phyloP scores from a whole-genome alignment of 2,888 invertebrate species.

The Eupithecia centaureata region DNA sequence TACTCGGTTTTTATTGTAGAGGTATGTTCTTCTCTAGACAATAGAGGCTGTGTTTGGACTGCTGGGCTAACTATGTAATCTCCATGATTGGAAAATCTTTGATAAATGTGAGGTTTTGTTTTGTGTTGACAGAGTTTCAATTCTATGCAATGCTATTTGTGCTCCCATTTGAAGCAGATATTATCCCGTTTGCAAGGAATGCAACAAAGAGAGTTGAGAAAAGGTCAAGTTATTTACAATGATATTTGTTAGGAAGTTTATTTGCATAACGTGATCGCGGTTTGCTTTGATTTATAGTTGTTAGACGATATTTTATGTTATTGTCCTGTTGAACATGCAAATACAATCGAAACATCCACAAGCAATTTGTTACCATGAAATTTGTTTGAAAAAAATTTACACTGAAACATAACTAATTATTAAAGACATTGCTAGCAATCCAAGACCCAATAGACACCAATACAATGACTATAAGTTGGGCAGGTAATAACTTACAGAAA shows the following conservation, averaged over 20 bases:
- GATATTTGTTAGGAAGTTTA: constrained; percentile 34
- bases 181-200: constrained; percentile 33
- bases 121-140: constrained; percentile 6
- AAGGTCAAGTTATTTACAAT: constrained; percentile 38
- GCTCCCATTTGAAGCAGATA: constrained; percentile 16
- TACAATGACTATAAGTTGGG: constrained; percentile 23
- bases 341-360: constrained; percentile 10
- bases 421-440: background rate
- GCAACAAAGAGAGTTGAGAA: constrained; percentile 40
- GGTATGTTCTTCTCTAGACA: no score
- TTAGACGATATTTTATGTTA: constrained; percentile 24
- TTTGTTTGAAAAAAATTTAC: background rate
- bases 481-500: constrained; percentile 40
- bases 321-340: constrained; percentile 16
- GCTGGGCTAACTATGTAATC: background rate
- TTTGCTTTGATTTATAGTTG: constrained; percentile 31
- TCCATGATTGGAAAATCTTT: background rate
- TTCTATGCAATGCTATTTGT: constrained; percentile 1
- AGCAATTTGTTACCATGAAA: background rate
- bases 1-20: no score
- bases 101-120: background rate
- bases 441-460: constrained; percentile 20
- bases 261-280: constrained; percentile 35
- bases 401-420: background rate
- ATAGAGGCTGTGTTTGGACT: no score